phyloP scores from a whole-genome alignment of 1,140 invertebrate genomes.

The Aphelenchoides avenae region DNA sequence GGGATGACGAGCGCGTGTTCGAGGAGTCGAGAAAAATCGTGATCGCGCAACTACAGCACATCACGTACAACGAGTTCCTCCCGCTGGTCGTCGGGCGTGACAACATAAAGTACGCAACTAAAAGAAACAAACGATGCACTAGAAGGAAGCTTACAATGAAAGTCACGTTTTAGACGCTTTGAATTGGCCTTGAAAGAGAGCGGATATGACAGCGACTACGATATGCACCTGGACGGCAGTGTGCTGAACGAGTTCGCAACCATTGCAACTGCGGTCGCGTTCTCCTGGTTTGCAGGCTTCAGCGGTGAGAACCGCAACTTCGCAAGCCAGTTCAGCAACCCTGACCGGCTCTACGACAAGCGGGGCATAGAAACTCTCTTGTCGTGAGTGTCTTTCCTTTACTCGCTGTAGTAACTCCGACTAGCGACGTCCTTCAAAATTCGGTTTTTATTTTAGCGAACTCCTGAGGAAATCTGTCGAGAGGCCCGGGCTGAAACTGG shows the following conservation, averaged over 20 bases:
- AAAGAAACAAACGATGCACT: no score
- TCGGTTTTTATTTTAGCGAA: constrained; percentile 34
- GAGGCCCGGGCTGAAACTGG: constrained; percentile 37
- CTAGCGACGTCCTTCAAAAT: constrained; percentile 1
- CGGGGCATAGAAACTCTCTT: constrained; percentile 36
- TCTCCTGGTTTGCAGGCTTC: constrained; percentile 40
- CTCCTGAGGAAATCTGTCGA: constrained; percentile 29
- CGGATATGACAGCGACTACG: constrained; percentile 35
- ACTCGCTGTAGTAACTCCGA: background rate
- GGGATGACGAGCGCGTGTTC: no score
- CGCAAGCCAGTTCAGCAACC: constrained; percentile 41
- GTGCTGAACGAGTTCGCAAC: constrained; percentile 46
- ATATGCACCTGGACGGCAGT: constrained; percentile 39
- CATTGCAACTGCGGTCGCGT: constrained; percentile 32
- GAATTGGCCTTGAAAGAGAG: constrained; percentile 27
- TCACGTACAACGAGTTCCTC: constrained; percentile 60
- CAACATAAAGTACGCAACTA: constrained; percentile 27
- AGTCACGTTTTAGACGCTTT: constrained; percentile 33
- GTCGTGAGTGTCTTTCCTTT: no score
- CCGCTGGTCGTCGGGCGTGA: constrained; percentile 59
- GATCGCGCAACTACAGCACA: constrained; percentile 51
- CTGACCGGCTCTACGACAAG: constrained; percentile 27
- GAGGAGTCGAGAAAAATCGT: no score
- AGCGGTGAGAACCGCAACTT: background rate
- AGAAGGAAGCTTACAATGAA: no score